Evolutionary conservation across 1,140 invertebrate species (phyloP).

Genomic region (Goniozus legneri): DNA sequence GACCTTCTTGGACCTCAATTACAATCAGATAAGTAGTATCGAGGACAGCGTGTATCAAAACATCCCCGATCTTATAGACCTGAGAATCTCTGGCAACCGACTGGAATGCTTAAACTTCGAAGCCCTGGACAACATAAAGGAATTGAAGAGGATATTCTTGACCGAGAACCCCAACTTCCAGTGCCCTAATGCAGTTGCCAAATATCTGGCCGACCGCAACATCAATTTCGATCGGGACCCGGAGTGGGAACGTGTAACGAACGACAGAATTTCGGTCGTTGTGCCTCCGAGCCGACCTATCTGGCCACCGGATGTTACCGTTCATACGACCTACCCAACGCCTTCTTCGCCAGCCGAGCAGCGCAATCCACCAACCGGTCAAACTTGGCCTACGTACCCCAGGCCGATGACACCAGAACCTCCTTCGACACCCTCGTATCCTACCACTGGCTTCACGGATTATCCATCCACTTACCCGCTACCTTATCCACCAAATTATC

Average conservation of each 20-base stretch:
- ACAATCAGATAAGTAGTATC: constrained; percentile 40
- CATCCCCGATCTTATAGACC: constrained; percentile 34
- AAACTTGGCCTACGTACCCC: too few relatives aligned
- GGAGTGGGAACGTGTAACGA: constrained; percentile 24
- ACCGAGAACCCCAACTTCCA: constrained; percentile 41
- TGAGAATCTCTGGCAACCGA: constrained; percentile 44
- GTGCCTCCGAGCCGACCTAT: not conserved
- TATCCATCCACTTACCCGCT: too few relatives aligned
- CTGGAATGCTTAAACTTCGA: constrained; percentile 40
- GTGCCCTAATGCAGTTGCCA: constrained; percentile 39
- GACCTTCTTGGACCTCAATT: constrained; percentile 44
- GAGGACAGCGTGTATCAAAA: constrained; percentile 38
- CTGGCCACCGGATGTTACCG: too few relatives aligned
- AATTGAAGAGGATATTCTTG: constrained; percentile 40
- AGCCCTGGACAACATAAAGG: constrained; percentile 26
- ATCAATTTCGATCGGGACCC: constrained; percentile 37
- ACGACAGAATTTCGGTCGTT: constrained; percentile 21
- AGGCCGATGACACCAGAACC: too few relatives aligned
- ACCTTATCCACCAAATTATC: too few relatives aligned
- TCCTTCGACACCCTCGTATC: too few relatives aligned
- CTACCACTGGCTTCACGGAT: too few relatives aligned
- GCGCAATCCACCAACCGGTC: too few relatives aligned
- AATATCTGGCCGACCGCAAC: constrained; percentile 25
- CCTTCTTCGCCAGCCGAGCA: too few relatives aligned
- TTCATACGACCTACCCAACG: too few relatives aligned